Evolutionary conservation across 1,140 invertebrate genomes (phyloP).

Genomic region (Drosophila kikkawai): DNA sequence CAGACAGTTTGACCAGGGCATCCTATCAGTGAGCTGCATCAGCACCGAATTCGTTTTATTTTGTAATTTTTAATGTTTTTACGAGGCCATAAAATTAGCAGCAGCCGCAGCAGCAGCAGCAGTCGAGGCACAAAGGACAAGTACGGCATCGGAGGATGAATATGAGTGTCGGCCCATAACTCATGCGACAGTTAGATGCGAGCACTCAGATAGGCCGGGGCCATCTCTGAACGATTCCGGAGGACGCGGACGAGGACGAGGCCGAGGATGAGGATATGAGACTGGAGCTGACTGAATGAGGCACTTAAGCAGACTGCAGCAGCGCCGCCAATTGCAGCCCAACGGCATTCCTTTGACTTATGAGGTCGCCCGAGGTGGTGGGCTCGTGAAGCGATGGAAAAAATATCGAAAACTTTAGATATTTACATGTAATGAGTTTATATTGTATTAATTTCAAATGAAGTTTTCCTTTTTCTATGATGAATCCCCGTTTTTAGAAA

Average conservation of each 20-base stretch:
- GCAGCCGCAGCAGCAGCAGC: constrained; percentile 1
- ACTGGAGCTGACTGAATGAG: constrained; percentile 36
- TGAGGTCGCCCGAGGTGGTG: constrained; percentile 45
- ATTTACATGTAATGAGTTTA: neutral
- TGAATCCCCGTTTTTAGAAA: no score
- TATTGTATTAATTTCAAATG: no score
- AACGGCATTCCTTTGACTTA: constrained; percentile 72
- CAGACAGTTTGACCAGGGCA: constrained; percentile 14
- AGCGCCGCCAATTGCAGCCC: constrained; percentile 53
- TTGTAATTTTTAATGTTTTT: constrained; percentile 79
- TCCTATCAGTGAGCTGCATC: constrained; percentile 28
- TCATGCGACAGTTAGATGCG: constrained; percentile 72
- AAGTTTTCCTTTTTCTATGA: no score
- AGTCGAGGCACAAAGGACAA: constrained; percentile 23
- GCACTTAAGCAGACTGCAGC: constrained; percentile 63
- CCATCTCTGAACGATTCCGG: constrained; percentile 36
- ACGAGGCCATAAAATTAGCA: constrained; percentile 80
- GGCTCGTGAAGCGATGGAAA: constrained; percentile 7
- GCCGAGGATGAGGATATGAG: constrained; percentile 11
- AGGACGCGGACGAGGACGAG: constrained; percentile 4
- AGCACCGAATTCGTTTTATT: constrained; percentile 42
- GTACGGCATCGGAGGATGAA: constrained; percentile 8
- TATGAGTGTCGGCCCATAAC: constrained; percentile 51
- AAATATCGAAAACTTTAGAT: neutral
- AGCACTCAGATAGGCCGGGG: constrained; percentile 56